A percentile compares a stretch with the other conserved stretches of the same genome.
These are phyloP conservation scores for Drosophila sp. DNA, from an alignment of 1,140 invertebrate species.

Conservation along the genomic window DNA sequence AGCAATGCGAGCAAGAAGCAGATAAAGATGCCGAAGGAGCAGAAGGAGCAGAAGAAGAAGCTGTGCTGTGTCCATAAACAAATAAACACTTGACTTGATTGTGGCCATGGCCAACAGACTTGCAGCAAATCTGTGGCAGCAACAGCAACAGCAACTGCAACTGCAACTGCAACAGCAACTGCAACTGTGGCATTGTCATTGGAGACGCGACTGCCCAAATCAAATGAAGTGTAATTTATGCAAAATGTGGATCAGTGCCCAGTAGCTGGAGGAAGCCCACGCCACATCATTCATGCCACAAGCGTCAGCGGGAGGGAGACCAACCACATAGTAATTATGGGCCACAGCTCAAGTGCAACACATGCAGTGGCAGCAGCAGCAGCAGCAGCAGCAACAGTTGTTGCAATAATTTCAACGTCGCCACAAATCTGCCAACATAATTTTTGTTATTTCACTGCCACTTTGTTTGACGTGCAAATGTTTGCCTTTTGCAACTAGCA, in stretches of 20 bases:
- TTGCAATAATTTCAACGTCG: conserved; percentile 74
- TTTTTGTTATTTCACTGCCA: conserved; percentile 83
- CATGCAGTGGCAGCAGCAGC: conserved; percentile 6
- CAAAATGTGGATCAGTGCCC: conserved; percentile 42
- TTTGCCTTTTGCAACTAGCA: conserved; percentile 63
- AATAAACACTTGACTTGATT: conserved; percentile 81
- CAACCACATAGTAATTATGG: conserved; percentile 77
- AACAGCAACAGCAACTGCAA: not conserved
- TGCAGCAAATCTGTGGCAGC: conserved; percentile 16
- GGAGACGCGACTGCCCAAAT: conserved; percentile 53
- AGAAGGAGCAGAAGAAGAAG: conserved; percentile 5
- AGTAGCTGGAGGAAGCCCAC: conserved; percentile 68
- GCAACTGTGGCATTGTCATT: conserved; percentile 58
- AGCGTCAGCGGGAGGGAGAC: conserved; percentile 46
- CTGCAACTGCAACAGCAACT: conserved; percentile 1
- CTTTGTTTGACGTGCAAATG: conserved; percentile 82
- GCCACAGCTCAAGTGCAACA: conserved; percentile 46
- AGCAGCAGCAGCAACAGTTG: conserved; percentile 14
- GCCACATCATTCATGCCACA: conserved; percentile 81
- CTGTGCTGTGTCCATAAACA: conserved; percentile 62
- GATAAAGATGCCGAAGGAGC: too few relatives aligned
- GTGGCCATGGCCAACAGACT: conserved; percentile 47
- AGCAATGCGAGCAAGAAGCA: conserved; percentile 11
- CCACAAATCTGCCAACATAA: conserved; percentile 83
- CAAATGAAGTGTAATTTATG: conserved; percentile 72